These are phyloP conservation scores for Gonatopus flavifemur DNA, from an alignment of 1,140 invertebrate species.

Conservation along the genomic window DNA sequence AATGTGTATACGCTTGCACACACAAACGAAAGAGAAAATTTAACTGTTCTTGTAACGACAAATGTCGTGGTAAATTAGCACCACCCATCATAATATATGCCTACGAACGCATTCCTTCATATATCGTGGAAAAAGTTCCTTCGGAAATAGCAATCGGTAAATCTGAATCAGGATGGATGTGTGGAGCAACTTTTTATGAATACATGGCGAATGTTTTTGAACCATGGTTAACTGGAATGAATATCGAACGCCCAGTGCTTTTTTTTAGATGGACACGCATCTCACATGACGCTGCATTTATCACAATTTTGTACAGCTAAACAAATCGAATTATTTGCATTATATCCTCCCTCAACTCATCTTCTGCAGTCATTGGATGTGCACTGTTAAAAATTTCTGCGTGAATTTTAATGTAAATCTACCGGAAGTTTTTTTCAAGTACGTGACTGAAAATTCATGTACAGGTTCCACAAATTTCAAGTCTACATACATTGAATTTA, in stretches of 20 bases:
- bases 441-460: too few relatives aligned
- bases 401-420: too few relatives aligned
- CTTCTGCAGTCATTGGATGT: background rate
- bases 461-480: too few relatives aligned
- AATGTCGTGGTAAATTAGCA: constrained; percentile 31
- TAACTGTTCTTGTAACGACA: constrained; percentile 26
- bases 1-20: constrained; percentile 3
- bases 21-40: constrained; percentile 20
- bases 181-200: constrained; percentile 4
- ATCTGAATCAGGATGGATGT: constrained; percentile 4
- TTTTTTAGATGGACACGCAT: background rate
- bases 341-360: background rate
- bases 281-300: background rate
- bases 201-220: constrained; percentile 3
- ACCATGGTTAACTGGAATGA: background rate
- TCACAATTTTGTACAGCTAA: background rate
- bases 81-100: constrained; percentile 41
- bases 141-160: constrained; percentile 36
- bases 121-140: constrained; percentile 32
- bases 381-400: too few relatives aligned
- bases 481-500: too few relatives aligned
- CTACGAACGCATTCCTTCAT: constrained; percentile 32
- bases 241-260: background rate
- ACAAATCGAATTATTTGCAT: background rate
- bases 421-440: too few relatives aligned